Evolutionary conservation across 2,888 invertebrate genomes (phyloP).

Genomic region (Thera britannica): DNA sequence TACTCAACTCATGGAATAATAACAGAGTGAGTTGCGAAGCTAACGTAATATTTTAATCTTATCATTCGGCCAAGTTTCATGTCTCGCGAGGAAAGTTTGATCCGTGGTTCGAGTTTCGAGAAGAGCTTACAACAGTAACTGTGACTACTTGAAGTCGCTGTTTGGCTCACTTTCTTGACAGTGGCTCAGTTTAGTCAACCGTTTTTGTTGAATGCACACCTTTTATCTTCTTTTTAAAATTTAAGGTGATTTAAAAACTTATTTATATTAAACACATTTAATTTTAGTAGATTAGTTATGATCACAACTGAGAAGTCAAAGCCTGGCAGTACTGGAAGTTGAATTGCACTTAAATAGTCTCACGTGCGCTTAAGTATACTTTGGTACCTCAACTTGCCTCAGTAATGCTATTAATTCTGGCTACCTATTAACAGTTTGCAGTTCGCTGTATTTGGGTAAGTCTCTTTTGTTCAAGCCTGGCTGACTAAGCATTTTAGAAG

Average conservation of each 20-base stretch:
- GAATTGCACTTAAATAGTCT: too few relatives aligned
- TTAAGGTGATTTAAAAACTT: too few relatives aligned
- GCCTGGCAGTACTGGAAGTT: too few relatives aligned
- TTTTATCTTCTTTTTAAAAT: not conserved
- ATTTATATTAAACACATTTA: too few relatives aligned
- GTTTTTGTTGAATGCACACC: too few relatives aligned
- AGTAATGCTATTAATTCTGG: constrained; percentile 41
- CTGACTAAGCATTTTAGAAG: constrained; percentile 72
- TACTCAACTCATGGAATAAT: constrained; percentile 57
- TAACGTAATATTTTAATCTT: constrained; percentile 81
- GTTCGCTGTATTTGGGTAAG: constrained; percentile 56
- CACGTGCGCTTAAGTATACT: constrained; percentile 3
- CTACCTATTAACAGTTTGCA: constrained; percentile 47
- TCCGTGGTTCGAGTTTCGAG: constrained; percentile 73
- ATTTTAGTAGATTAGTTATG: too few relatives aligned
- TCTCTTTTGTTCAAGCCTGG: constrained; percentile 67
- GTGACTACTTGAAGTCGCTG: constrained; percentile 53
- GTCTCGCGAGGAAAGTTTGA: constrained; percentile 77
- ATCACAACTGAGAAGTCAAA: too few relatives aligned
- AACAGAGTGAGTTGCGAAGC: constrained; percentile 65
- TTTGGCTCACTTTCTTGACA: constrained; percentile 33
- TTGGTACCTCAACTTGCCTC: constrained; percentile 30
- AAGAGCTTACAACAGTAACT: constrained; percentile 69
- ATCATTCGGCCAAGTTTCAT: constrained; percentile 77
- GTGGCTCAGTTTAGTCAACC: constrained; percentile 21